Evolutionary conservation across 1,140 invertebrate genomes (phyloP), one percentile per base, ranked within the genome.

Genomic region (Acyrthosiphon pisum): DNA sequence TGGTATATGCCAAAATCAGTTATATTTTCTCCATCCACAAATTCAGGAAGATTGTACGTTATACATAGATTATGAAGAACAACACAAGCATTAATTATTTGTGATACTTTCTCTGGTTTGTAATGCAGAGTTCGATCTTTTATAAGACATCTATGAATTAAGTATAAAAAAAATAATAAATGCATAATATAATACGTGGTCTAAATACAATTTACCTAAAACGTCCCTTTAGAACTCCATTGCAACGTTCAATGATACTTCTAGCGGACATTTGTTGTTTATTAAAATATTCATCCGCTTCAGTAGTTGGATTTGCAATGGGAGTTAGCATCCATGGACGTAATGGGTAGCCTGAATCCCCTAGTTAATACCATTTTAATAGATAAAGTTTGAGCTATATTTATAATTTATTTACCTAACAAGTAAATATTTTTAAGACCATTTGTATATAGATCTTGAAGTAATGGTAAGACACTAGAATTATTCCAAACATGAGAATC

Each of bases 51-150:
- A 46, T 86, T 86, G 37, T 86, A 46, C 2, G 37, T 86, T 41
- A 46, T 86, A 46, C 84, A 86, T 46, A 86, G 8, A 86, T 86
- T 86, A 20, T 86, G 84, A 23, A 86, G 84, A 86, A 86, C 84
- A 46, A 86, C 84, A 86, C 84, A 46, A 23, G 84, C 84, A 86
- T 86, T 86, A 26, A 86, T 86, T 86, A 86, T 86, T 41, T 41
- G 20, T 86, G 84, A 23, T 41, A 41, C 41, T 3, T 41, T 41
- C 41, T 41, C 41, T 41, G 41, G 41, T 41, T 41, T 41, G 41
- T 41, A 41, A 41, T 41, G 41, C 41, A 41, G 11, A 44, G 41
- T 86, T 86, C 41, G 18, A 86, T 86, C 84, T 86, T 86, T 86
- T 44, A 86, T 86, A 44, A 86, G 44, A 86, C 84, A 46, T 46